Evolutionary conservation across 2,797 vertebrate species (phyloP).

Genomic region (Florisuga fusca): DNA sequence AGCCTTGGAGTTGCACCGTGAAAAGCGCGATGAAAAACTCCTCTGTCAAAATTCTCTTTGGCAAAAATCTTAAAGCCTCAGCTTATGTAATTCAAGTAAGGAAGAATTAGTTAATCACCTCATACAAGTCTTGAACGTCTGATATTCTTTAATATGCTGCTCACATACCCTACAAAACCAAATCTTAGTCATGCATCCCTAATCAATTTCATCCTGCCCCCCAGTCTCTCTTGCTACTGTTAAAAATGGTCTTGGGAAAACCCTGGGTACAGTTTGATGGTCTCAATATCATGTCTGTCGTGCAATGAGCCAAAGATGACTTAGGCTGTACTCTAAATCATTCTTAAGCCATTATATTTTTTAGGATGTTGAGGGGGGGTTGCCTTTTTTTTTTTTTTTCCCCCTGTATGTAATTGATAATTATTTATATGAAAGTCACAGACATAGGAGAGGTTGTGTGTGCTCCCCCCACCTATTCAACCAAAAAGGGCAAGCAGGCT

Average conservation of each 20-base stretch:
- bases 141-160: background rate
- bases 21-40: background rate
- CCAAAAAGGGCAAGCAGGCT: background rate
- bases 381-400: background rate
- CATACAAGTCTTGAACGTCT: background rate
- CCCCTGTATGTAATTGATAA: background rate
- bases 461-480: background rate
- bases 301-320: background rate
- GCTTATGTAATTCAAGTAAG: background rate
- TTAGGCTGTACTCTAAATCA: background rate
- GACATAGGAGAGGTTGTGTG: accelerated
- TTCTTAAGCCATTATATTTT: background rate
- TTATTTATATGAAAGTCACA: background rate
- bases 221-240: background rate
- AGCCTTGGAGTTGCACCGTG: background rate
- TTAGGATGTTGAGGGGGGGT: no score
- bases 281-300: background rate
- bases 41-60: background rate
- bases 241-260: background rate
- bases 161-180: background rate
- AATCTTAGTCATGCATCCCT: background rate
- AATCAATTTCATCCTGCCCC: slow-evolving; percentile 7
- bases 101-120: background rate
- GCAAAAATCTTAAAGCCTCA: background rate
- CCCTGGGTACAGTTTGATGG: background rate